Conservation (phyloP, 2,888 invertebrate species). For the Mythimna lalbum region DNA sequence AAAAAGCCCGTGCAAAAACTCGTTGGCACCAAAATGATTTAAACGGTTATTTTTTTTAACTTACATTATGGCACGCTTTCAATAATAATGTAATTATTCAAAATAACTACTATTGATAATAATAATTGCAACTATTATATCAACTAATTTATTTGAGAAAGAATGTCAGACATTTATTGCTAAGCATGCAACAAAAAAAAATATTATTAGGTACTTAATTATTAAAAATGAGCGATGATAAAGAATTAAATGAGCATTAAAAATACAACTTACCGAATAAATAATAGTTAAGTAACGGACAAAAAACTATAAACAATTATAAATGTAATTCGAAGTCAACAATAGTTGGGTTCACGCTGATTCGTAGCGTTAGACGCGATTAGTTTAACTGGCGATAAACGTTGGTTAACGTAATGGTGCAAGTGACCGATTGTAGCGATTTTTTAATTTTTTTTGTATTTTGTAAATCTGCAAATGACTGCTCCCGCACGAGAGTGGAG, state of each 20-base stretch:
- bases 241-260: not conserved
- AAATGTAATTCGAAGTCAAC: conserved; percentile 49
- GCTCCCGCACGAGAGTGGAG: too few species aligned
- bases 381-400: conserved; percentile 58
- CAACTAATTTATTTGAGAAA: not conserved
- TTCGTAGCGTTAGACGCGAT: conserved; percentile 60
- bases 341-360: conserved; percentile 67
- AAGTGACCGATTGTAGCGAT: conserved; percentile 39
- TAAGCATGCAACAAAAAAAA: not conserved
- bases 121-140: too few species aligned
- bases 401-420: conserved; percentile 22
- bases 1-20: not conserved
- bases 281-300: conserved; percentile 15
- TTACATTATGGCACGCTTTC: not conserved
- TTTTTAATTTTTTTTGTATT: not conserved
- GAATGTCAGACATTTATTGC: not conserved
- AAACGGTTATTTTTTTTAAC: not conserved
- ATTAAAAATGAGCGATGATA: not conserved
- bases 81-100: not conserved
- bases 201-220: not conserved
- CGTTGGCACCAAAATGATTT: not conserved
- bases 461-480: too few species aligned
- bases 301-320: conserved; percentile 34
- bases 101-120: not conserved
- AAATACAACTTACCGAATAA: conserved; percentile 6